Evolutionary conservation across 2,113 vertebrate genomes (phyloP).

Genomic region (Lethenteron camtschaticum): DNA sequence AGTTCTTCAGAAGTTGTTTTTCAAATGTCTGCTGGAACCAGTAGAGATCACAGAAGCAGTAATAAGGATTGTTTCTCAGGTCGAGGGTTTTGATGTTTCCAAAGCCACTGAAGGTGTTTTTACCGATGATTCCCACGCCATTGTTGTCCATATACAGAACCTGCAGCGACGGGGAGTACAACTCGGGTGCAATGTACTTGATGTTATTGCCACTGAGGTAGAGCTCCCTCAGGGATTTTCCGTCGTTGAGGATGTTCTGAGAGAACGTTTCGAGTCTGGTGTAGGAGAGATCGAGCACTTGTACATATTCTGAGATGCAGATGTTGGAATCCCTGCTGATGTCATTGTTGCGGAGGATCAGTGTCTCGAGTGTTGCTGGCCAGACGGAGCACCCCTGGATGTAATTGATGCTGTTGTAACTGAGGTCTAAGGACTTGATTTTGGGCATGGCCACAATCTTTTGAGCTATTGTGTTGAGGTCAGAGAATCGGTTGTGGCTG

Average conservation of each 20-base stretch:
- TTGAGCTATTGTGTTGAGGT: background rate
- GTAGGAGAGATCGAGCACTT: background rate
- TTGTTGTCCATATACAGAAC: background rate
- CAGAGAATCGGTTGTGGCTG: conserved; percentile 3
- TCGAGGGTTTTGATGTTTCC: background rate
- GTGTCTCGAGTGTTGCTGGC: background rate
- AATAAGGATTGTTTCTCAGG: background rate
- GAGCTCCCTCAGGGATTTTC: background rate
- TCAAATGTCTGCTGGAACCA: conserved; percentile 2
- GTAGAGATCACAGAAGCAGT: background rate
- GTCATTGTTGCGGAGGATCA: conserved; percentile 1
- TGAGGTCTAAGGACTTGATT: background rate
- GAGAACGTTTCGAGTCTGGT: background rate
- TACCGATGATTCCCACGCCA: background rate
- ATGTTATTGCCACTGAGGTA: conserved; percentile 5
- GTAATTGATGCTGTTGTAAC: conserved; percentile 1
- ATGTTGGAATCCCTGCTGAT: background rate
- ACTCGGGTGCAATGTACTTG: background rate
- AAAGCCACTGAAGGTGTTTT: background rate
- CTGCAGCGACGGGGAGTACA: background rate
- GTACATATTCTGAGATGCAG: background rate
- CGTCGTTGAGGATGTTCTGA: background rate
- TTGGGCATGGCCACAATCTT: background rate
- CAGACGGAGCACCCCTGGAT: background rate
- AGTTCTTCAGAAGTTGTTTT: background rate